Conservation (phyloP, 1,140 invertebrate genomes). For the Bombus sylvicola region DNA sequence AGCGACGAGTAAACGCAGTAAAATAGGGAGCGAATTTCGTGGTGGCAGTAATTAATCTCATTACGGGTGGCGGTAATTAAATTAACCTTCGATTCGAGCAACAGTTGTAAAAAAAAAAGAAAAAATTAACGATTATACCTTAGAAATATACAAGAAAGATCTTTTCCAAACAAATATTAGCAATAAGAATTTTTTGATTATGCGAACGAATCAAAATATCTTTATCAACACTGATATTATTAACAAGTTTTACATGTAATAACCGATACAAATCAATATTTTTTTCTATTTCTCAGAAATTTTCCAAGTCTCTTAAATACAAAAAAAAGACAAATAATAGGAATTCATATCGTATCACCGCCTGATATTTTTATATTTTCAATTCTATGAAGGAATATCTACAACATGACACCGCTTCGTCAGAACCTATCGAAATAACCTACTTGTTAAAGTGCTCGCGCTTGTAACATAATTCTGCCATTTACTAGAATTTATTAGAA, state of each 20-base stretch:
- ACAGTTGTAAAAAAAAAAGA: background rate
- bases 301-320: too few relatives aligned
- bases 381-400: background rate
- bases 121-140: too few relatives aligned
- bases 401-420: background rate
- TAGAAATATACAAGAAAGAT: too few relatives aligned
- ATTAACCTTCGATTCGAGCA: background rate
- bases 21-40: background rate
- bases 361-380: background rate
- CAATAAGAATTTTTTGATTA: background rate
- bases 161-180: too few relatives aligned
- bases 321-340: too few relatives aligned
- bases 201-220: too few relatives aligned
- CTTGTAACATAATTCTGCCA: background rate
- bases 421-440: background rate
- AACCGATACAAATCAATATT: too few relatives aligned
- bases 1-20: background rate
- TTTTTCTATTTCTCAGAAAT: too few relatives aligned
- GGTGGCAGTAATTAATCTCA: slow-evolving; percentile 7
- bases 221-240: too few relatives aligned
- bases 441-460: background rate
- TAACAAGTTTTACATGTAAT: too few relatives aligned
- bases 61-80: slow-evolving; percentile 2
- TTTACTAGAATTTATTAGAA: background rate
- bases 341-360: too few relatives aligned